phyloP scores from a whole-genome alignment of 2,888 invertebrate genomes.

The Drosophila dives region DNA sequence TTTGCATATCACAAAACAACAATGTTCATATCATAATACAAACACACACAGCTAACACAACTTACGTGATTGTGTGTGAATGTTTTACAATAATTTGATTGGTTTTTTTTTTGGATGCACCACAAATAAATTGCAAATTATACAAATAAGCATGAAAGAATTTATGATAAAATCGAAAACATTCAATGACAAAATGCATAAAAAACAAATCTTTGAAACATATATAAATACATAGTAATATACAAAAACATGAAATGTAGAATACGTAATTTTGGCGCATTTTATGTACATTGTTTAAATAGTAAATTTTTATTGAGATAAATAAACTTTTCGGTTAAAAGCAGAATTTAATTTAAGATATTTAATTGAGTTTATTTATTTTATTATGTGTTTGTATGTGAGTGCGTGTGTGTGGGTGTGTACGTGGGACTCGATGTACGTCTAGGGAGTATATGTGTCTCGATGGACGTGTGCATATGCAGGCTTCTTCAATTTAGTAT shows the following conservation, averaged over 20 bases:
- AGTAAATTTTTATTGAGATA: slow-evolving; percentile 19
- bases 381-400: background rate
- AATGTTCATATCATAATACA: slow-evolving; percentile 17
- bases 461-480: slow-evolving; percentile 26
- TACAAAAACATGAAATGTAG: background rate
- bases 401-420: background rate
- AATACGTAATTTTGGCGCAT: background rate
- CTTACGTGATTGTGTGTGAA: slow-evolving; percentile 1
- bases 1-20: slow-evolving; percentile 39
- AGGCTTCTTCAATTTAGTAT: slow-evolving; percentile 29
- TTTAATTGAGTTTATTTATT: background rate
- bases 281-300: background rate
- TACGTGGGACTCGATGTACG: background rate
- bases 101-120: slow-evolving; percentile 7
- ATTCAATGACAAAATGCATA: slow-evolving; percentile 1
- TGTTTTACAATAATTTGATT: slow-evolving; percentile 3
- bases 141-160: slow-evolving; percentile 10
- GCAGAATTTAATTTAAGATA: slow-evolving; percentile 10
- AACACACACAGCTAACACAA: slow-evolving; percentile 12
- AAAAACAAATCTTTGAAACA: background rate
- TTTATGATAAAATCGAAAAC: slow-evolving; percentile 6
- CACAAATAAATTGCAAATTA: slow-evolving; percentile 19
- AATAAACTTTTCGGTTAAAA: background rate
- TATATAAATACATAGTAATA: background rate
- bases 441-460: background rate